phyloP scores from a whole-genome alignment of 2,797 vertebrate genomes.

The Nannoperca obscura region DNA sequence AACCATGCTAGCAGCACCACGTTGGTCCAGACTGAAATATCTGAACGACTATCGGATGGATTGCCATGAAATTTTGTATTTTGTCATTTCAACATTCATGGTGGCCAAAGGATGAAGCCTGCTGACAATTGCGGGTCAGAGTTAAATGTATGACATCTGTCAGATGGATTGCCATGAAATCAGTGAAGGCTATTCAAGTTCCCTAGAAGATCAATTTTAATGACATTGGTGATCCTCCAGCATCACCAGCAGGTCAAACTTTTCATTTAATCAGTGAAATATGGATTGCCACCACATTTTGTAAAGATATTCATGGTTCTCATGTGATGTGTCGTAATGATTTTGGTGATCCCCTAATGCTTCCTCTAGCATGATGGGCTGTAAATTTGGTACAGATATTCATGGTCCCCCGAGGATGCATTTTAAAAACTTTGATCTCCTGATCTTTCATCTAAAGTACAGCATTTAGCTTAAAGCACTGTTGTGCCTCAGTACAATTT shows the following conservation, averaged over 20 bases:
- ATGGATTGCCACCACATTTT: background rate
- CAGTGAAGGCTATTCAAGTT: background rate
- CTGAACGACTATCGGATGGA: background rate
- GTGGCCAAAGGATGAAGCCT: background rate
- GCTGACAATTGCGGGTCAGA: background rate
- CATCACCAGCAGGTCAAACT: too few relatives aligned
- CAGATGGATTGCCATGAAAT: background rate
- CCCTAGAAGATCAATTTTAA: too few relatives aligned
- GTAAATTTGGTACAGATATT: background rate
- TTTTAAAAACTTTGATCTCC: background rate
- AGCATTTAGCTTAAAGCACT: constrained; percentile 18
- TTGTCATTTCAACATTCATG: background rate
- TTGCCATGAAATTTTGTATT: background rate
- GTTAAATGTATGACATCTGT: background rate
- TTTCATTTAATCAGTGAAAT: background rate
- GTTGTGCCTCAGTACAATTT: background rate
- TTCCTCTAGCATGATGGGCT: background rate
- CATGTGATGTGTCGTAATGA: too few relatives aligned
- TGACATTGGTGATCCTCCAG: too few relatives aligned
- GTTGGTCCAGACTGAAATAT: background rate
- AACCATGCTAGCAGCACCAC: background rate
- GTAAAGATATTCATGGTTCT: background rate
- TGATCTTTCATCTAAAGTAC: background rate
- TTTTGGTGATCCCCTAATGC: background rate
- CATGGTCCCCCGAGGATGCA: background rate